These are phyloP conservation scores for Limnephilus lunatus DNA, from an alignment of 2,888 invertebrate genomes.

Conservation along the genomic window DNA sequence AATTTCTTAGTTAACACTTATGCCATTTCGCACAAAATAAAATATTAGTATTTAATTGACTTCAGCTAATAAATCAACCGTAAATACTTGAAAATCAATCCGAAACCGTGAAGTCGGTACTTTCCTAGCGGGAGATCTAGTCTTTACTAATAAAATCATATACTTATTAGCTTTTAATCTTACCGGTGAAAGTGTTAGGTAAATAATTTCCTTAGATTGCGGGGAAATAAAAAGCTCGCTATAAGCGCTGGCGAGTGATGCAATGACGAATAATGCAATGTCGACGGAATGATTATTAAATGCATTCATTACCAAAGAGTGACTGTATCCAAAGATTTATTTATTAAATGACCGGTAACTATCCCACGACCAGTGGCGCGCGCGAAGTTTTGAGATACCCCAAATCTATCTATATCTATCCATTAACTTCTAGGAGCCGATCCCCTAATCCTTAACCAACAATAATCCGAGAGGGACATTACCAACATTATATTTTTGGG, in stretches of 20 bases:
- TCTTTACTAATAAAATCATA: background rate
- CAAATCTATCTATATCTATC: background rate
- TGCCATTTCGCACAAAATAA: background rate
- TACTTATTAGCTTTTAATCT: background rate
- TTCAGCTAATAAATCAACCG: background rate
- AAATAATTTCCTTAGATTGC: constrained; percentile 6
- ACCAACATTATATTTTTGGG: too few relatives aligned
- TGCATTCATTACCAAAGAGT: constrained; percentile 58
- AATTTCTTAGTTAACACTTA: too few relatives aligned
- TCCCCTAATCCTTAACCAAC: too few relatives aligned
- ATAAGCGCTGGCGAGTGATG: constrained; percentile 4
- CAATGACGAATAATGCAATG: constrained; percentile 25
- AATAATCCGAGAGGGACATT: too few relatives aligned
- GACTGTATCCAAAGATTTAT: constrained; percentile 52
- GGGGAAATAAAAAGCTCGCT: background rate
- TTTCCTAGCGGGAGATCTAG: background rate
- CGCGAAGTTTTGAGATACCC: background rate
- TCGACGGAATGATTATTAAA: constrained; percentile 51
- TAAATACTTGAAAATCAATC: too few relatives aligned
- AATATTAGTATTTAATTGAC: background rate
- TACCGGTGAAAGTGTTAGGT: background rate
- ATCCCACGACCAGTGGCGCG: background rate
- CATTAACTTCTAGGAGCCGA: too few relatives aligned
- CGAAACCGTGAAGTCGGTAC: background rate
- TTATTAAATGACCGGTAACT: background rate